Evolutionary conservation across 2,797 vertebrate species (phyloP).

Genomic region (Xerus rutilus): DNA sequence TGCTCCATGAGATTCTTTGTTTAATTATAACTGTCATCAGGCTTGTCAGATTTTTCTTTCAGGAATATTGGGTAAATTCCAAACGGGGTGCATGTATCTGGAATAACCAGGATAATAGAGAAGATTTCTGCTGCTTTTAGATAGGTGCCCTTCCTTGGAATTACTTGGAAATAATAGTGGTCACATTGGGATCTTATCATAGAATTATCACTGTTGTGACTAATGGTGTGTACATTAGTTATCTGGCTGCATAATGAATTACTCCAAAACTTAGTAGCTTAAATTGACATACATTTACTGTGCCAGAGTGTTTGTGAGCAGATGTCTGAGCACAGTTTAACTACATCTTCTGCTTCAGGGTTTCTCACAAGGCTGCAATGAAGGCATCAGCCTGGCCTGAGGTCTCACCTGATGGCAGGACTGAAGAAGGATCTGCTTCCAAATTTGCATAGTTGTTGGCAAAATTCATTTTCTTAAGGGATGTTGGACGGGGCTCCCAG

Average conservation of each 20-base stretch:
- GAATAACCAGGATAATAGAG: not conserved
- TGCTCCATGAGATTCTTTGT: constrained; percentile 40
- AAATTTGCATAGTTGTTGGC: not conserved
- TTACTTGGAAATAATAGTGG: not conserved
- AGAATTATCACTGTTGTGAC: not conserved
- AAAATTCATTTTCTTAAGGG: not conserved
- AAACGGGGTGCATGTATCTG: not conserved
- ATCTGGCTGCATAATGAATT: no score
- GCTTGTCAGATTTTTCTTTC: constrained; percentile 62
- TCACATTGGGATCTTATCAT: not conserved
- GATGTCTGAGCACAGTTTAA: not conserved
- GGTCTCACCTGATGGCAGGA: not conserved
- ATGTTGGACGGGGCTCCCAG: not conserved
- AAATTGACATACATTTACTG: not conserved
- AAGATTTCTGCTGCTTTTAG: not conserved
- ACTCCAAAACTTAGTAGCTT: not conserved
- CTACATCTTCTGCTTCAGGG: not conserved
- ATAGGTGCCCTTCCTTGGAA: not conserved
- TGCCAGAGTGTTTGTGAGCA: not conserved
- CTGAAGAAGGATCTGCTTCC: not conserved
- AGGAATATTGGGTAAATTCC: not conserved
- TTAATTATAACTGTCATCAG: constrained; percentile 58
- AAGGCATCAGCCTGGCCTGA: not conserved
- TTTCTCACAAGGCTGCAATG: not conserved
- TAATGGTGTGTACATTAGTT: not conserved